phyloP scores from a whole-genome alignment of 2,797 vertebrate genomes.

The Anas bernieri region DNA sequence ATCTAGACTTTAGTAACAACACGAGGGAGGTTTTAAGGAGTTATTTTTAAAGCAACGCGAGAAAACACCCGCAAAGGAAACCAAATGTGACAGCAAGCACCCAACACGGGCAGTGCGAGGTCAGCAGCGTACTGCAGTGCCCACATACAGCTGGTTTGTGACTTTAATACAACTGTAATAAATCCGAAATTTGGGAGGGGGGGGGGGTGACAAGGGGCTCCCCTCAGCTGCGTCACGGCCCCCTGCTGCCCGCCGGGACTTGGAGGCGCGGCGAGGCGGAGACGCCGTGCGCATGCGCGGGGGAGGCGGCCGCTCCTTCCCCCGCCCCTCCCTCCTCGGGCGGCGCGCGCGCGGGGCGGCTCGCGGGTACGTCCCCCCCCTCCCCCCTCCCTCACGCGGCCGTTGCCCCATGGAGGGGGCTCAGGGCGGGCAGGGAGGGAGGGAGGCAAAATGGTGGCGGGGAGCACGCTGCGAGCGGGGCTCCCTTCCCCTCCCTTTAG shows the following conservation, averaged over 20 bases:
- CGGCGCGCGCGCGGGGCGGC: neutral
- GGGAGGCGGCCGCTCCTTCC: too few relatives aligned
- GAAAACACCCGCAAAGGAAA: neutral
- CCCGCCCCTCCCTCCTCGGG: fast-evolving
- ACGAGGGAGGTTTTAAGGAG: neutral
- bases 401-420: neutral
- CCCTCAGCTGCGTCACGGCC: neutral
- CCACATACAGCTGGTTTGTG: neutral
- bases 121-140: neutral
- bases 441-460: neutral
- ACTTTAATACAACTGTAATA: slow-evolving; percentile 9
- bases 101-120: slow-evolving; percentile 23
- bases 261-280: neutral
- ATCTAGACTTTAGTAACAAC: slow-evolving; percentile 23
- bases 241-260: neutral
- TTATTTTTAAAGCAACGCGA: slow-evolving; percentile 24
- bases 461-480: fast-evolving
- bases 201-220: fast-evolving
- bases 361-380: neutral
- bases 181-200: neutral
- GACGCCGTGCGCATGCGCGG: neutral
- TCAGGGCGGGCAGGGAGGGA: too few relatives aligned
- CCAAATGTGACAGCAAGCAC: slow-evolving; percentile 10
- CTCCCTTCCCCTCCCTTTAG: too few relatives aligned
- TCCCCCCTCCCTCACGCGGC: neutral